These are phyloP conservation scores for Myanophis thanlyinensis DNA, from an alignment of 2,113 vertebrate genomes.

Conservation along the genomic window DNA sequence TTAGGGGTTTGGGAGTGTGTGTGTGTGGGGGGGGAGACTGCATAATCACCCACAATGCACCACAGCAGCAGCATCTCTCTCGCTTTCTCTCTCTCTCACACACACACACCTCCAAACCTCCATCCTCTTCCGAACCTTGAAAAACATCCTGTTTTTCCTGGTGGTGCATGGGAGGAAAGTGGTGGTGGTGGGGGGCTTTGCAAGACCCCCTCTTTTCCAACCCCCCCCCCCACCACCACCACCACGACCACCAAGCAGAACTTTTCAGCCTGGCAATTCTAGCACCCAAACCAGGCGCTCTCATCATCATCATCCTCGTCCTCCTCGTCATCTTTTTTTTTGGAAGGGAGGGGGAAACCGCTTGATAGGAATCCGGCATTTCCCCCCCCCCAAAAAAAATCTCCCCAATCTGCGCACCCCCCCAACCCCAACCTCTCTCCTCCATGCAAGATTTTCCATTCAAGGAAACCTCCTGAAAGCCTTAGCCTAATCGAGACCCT, in stretches of 20 bases:
- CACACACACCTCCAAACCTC: not conserved
- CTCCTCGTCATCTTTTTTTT: too few species aligned
- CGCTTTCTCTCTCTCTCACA: too few species aligned
- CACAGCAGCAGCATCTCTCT: not conserved
- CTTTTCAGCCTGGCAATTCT: not conserved
- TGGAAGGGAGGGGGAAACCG: not conserved
- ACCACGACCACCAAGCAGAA: not conserved
- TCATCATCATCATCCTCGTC: not conserved
- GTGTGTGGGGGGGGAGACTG: conserved; percentile 1
- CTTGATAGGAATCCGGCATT: not conserved
- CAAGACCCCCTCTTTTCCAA: not conserved
- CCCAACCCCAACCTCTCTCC: not conserved
- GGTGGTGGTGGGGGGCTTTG: not conserved
- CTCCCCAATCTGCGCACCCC: not conserved
- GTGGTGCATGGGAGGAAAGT: not conserved
- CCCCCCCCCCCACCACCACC: not conserved
- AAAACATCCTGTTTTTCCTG: not conserved
- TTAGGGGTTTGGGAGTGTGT: not conserved
- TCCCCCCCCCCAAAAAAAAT: not conserved
- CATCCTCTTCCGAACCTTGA: not conserved
- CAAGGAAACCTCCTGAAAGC: not conserved
- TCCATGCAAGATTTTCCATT: not conserved
- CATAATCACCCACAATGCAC: conserved; percentile 11
- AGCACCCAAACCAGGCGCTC: not conserved
- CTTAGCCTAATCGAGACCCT: not conserved